Conservation (phyloP, 2,113 vertebrate species). For the Cheirogaleus medius region DNA sequence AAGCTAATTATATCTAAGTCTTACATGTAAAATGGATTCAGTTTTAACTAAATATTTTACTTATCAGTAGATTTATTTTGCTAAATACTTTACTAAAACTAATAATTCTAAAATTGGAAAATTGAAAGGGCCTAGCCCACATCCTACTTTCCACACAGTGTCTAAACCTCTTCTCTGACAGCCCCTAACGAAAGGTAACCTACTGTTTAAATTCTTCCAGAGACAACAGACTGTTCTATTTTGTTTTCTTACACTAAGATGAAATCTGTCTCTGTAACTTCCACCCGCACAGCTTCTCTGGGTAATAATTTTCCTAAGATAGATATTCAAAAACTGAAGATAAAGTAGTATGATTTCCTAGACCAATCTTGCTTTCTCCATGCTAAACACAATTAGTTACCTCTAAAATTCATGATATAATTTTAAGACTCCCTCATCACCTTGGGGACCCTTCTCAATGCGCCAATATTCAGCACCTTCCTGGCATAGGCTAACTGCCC, state of each 20-base stretch:
- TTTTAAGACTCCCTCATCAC: neutral
- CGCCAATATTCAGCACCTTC: neutral
- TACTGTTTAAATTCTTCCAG: neutral
- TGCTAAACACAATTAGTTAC: neutral
- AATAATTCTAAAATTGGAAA: neutral
- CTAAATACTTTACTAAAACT: neutral
- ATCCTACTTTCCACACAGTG: neutral
- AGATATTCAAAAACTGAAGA: neutral
- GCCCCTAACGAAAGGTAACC: neutral
- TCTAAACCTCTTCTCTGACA: neutral
- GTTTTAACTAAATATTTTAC: neutral
- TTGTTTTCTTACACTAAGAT: neutral
- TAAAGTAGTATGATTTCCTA: neutral
- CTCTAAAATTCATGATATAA: neutral
- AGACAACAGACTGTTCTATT: neutral
- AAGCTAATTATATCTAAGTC: neutral
- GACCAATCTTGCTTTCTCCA: neutral
- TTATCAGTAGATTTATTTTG: neutral
- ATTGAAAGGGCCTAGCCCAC: neutral
- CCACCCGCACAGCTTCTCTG: neutral
- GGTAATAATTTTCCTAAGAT: neutral
- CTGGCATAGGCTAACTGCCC: neutral
- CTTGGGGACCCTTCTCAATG: neutral
- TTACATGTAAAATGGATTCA: neutral
- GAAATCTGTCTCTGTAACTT: neutral